Base-by-base conservation (phyloP, 2,113 vertebrate genomes). In the Zeus faber region DNA sequence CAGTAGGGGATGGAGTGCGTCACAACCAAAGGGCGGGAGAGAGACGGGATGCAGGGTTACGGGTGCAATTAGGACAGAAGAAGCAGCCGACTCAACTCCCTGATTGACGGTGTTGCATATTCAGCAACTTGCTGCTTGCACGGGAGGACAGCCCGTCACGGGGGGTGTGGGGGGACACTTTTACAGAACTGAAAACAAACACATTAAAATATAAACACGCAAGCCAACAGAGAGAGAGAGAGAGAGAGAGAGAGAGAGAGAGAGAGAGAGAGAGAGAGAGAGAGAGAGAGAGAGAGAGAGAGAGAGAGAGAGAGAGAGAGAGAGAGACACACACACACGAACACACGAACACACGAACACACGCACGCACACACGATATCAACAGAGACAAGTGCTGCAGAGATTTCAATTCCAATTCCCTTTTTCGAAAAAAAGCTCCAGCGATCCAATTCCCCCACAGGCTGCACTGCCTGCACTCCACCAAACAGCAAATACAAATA, bases 21-120 rank as follows among this genome's bases (percentile, higher is more conserved):
- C 58, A 51, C 48, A 62, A 73, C 65, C 62, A 79, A 64, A 72
- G 67, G 65, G 49, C 58, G 64, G 1, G 3, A 45, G 70, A 65
- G 56, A 70, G 45, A 70, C 43, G 47, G 72, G 58, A 31, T 67
- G 65, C 43, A 20, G 62, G 81, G 79, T 80, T 74, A 73, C 52
- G 61, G 72, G 60, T 67, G 61, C 72, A 85, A 83, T 82, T 78
- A 81, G 69, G 75, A 75, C 80, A 56, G 68, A 69, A 61, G 62
- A 70, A 58, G 62, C 55, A 39, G 61, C 40, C 49, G 48, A 55
- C 21, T 13, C 58, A 56, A 72, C 53, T 76, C 69, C 72, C 60
- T 63, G 67, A 72, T 57, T 77, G 77, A 71, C 52, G 53, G 62
- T 18, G 31, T 51, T 79, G 58, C 50, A 61, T 62, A 81, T 74